Conservation (phyloP, 2,113 vertebrate species). For the Uria lomvia region DNA sequence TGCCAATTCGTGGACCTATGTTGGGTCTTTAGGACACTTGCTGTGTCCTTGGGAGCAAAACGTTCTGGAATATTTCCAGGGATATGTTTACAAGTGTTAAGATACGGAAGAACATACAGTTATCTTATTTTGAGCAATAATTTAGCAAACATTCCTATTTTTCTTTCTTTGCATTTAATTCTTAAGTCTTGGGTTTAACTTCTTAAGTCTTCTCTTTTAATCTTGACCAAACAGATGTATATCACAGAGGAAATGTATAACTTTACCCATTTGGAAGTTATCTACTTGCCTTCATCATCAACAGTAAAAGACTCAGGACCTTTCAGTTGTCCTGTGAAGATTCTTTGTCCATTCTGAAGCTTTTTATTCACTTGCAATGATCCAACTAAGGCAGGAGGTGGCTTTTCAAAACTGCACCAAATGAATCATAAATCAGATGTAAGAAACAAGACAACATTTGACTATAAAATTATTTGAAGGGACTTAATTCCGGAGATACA, state of each 20-base stretch:
- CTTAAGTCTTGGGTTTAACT: not conserved
- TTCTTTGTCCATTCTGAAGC: constrained; percentile 65
- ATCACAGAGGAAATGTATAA: not conserved
- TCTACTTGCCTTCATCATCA: constrained; percentile 61
- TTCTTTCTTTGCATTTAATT: not conserved
- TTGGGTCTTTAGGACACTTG: not conserved
- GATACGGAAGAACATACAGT: not conserved
- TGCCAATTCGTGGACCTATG: not conserved
- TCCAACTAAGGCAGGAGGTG: constrained; percentile 63
- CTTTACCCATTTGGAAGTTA: not conserved
- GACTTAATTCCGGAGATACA: not conserved
- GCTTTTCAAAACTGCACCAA: constrained; percentile 66
- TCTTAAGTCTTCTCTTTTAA: not conserved
- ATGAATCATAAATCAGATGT: not conserved
- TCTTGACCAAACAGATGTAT: not conserved
- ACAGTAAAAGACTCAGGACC: constrained; percentile 72
- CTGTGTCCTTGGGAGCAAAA: not conserved
- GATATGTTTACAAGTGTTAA: not conserved
- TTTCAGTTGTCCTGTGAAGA: constrained; percentile 69
- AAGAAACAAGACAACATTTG: not conserved
- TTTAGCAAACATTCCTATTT: not conserved
- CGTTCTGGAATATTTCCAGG: not conserved
- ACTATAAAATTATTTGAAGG: not conserved
- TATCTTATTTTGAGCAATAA: not conserved
- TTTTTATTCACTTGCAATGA: constrained; percentile 68